Evolutionary conservation across 2,797 vertebrate species (phyloP).

Genomic region (Pipistrellus pipistrellus): DNA sequence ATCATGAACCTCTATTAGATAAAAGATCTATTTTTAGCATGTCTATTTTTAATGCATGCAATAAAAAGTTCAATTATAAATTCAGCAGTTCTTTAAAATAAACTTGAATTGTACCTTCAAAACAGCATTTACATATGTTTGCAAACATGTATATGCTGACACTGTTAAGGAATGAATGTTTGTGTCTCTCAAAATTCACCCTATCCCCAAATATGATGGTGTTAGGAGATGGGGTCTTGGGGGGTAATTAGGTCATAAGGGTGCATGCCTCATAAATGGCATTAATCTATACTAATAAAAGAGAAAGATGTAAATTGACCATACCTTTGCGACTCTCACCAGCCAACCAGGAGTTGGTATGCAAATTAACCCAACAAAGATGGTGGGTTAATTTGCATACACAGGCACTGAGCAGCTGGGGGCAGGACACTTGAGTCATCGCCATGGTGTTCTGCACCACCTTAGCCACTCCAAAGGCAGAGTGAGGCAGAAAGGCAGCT

Average conservation of each 20-base stretch:
- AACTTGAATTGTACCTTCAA: slow-evolving; percentile 28
- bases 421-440: no score
- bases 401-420: no score
- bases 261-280: background rate
- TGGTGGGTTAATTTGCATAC: no score
- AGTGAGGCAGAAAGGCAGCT: no score
- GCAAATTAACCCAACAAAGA: no score
- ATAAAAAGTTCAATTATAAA: background rate
- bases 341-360: no score
- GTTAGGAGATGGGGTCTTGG: background rate
- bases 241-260: background rate
- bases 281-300: background rate
- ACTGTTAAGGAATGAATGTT: background rate
- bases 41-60: background rate
- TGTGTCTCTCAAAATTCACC: background rate
- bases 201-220: background rate
- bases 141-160: background rate
- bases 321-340: no score
- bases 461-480: no score
- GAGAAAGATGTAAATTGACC: no score
- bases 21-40: background rate
- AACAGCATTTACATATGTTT: slow-evolving; percentile 34
- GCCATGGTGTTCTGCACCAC: no score
- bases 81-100: slow-evolving; percentile 6
- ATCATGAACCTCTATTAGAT: background rate